Percentiles rank a stretch among this genome's conserved stretches.
Conservation (phyloP, 2,113 vertebrate genomes). For the Callithrix jacchus region DNA sequence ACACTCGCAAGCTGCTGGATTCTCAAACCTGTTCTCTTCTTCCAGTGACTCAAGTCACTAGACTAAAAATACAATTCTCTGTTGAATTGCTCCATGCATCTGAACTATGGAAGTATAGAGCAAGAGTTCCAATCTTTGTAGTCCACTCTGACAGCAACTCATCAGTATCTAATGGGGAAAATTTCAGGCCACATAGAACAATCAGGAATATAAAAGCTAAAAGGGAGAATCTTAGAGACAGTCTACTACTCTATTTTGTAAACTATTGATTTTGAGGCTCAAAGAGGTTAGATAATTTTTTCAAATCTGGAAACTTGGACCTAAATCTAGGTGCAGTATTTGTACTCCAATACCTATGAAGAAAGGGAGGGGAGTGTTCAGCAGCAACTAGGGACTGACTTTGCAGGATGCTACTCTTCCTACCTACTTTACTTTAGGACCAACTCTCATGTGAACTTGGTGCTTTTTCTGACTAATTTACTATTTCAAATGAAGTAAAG, state of each 20-base stretch:
- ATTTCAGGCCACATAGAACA: neutral
- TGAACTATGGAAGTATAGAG: neutral
- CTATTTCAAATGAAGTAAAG: neutral
- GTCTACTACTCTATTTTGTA: neutral
- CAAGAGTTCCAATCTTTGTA: no score
- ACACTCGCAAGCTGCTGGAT: neutral
- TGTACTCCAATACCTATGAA: neutral
- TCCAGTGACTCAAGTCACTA: neutral
- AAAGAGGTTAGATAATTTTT: constrained; percentile 5
- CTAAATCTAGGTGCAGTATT: neutral
- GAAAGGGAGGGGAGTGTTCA: neutral
- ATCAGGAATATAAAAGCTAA: neutral
- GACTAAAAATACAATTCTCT: neutral
- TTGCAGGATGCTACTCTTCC: neutral
- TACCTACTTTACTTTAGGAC: neutral
- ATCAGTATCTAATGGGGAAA: neutral
- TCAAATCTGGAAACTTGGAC: neutral
- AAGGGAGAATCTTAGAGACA: neutral
- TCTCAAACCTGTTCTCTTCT: neutral
- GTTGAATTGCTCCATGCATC: neutral
- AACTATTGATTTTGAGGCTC: neutral
- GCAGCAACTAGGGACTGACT: neutral
- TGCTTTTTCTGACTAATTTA: neutral
- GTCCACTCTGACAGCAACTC: neutral
- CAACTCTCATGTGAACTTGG: neutral